Evolutionary conservation across 2,113 vertebrate genomes (phyloP).

Genomic region (Erythrocebus patas): DNA sequence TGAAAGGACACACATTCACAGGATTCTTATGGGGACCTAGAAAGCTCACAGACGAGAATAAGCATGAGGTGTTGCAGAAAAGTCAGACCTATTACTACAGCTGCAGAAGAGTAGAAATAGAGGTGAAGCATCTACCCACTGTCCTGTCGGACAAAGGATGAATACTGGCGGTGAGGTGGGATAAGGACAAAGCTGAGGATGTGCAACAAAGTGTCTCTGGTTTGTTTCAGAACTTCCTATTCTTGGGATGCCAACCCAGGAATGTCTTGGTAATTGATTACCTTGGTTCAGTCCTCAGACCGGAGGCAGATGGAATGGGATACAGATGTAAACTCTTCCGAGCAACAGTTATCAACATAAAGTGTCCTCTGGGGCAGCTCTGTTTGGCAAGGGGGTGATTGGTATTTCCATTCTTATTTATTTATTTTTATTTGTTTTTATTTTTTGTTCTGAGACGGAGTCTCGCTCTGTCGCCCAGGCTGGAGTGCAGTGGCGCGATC

Average conservation of each 20-base stretch:
- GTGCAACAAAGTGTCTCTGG: neutral
- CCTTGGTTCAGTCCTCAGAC: neutral
- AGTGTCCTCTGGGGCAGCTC: neutral
- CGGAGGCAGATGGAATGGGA: neutral
- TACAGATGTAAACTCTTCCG: neutral
- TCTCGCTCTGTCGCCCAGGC: too few species aligned
- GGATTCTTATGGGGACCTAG: neutral
- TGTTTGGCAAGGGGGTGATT: neutral
- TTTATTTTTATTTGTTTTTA: too few species aligned
- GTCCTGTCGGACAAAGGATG: neutral
- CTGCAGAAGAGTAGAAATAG: neutral
- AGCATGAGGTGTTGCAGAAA: neutral
- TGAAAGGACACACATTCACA: neutral
- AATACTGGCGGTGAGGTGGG: neutral
- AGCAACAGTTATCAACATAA: neutral
- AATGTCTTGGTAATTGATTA: neutral
- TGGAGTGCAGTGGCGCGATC: too few species aligned
- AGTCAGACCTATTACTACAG: neutral
- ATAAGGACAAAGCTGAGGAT: neutral
- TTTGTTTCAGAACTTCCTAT: neutral
- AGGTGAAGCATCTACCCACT: too few species aligned
- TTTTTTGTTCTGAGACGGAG: too few species aligned
- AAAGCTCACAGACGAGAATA: neutral
- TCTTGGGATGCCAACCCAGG: neutral
- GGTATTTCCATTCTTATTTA: neutral